These are phyloP conservation scores for Drosophila nebulosa DNA, from an alignment of 1,140 invertebrate genomes.

Conservation along the genomic window DNA sequence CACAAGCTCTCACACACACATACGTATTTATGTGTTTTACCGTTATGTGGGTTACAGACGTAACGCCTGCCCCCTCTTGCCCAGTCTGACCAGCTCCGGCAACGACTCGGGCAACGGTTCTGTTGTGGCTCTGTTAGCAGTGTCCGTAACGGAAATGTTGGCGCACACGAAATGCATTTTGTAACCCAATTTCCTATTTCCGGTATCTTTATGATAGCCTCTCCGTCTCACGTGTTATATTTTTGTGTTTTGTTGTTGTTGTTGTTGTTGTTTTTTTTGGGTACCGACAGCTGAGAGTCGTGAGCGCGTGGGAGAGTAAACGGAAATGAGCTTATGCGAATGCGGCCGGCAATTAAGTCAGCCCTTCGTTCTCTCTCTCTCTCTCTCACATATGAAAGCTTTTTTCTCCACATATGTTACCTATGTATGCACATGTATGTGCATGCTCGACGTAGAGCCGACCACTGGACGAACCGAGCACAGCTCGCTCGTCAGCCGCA, in stretches of 20 bases:
- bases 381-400: conserved; percentile 36
- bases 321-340: conserved; percentile 68
- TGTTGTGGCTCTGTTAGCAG: conserved; percentile 68
- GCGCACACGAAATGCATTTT: conserved; percentile 68
- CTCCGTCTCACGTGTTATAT: conserved; percentile 23
- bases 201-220: conserved; percentile 61
- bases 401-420: conserved; percentile 40
- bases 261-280: neutral
- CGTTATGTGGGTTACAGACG: conserved; percentile 21
- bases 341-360: conserved; percentile 45
- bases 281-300: conserved; percentile 9
- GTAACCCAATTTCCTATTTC: conserved; percentile 71
- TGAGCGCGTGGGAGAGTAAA: conserved; percentile 39
- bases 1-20: conserved; percentile 64
- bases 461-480: neutral
- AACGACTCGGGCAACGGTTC: conserved; percentile 12
- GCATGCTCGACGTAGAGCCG: conserved; percentile 9
- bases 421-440: too few relatives aligned
- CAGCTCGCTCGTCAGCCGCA: neutral
- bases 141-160: conserved; percentile 58
- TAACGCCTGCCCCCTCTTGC: conserved; percentile 27
- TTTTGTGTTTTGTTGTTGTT: too few relatives aligned
- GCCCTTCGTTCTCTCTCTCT: conserved; percentile 12
- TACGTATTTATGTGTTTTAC: conserved; percentile 32
- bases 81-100: neutral